Conservation (phyloP, 2,113 vertebrate genomes). For the Raja brachyura region DNA sequence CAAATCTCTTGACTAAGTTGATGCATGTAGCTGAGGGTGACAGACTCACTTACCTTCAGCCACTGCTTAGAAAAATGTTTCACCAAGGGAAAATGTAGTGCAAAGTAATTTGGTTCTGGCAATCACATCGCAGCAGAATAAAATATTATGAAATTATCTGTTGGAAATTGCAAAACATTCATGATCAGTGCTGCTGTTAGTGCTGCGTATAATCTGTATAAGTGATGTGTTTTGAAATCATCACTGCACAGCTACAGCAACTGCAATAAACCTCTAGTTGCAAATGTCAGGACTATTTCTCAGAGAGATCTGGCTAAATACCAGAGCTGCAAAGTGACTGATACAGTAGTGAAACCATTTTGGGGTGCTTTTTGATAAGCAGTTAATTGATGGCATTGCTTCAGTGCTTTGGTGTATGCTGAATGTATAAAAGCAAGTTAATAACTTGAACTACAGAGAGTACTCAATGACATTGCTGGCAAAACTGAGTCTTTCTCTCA, state of each 20-base stretch:
- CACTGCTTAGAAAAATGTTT: not conserved
- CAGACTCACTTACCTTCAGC: not conserved
- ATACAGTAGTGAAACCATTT: not conserved
- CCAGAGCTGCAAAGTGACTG: not conserved
- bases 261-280: not conserved
- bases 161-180: not conserved
- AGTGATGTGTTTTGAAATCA: not conserved
- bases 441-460: not conserved
- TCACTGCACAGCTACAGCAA: not conserved
- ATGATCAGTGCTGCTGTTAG: not conserved
- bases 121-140: not conserved
- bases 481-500: not conserved
- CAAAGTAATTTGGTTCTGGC: not conserved
- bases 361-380: not conserved
- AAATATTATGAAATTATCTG: constrained; percentile 11
- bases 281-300: not conserved
- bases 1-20: not conserved
- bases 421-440: not conserved
- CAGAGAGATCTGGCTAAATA: not conserved
- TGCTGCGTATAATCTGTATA: not conserved
- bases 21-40: not conserved
- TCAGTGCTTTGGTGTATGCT: not conserved
- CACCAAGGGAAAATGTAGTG: not conserved
- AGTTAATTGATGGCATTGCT: not conserved
- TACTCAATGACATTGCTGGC: not conserved